A percentile compares a stretch with the other conserved stretches of the same genome.
phyloP scores from a whole-genome alignment of 2,113 vertebrate genomes.

The Bufo bufo region DNA sequence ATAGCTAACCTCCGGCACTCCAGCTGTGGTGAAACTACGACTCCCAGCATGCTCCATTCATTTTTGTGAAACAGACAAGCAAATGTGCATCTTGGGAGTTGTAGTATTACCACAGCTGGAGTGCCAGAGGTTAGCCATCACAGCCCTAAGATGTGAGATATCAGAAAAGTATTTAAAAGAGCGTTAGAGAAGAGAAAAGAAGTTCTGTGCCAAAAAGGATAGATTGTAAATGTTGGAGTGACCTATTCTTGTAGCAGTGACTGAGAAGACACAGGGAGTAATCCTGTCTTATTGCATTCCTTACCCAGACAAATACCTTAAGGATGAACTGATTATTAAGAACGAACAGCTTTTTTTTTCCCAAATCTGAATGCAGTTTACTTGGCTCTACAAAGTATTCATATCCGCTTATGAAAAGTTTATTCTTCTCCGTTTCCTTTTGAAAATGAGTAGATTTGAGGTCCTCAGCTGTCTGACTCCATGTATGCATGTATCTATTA shows the following conservation, averaged over 20 bases:
- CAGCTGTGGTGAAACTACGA: too few relatives aligned
- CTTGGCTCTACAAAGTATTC: slow-evolving; percentile 32
- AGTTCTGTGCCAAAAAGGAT: background rate
- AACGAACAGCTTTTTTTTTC: slow-evolving; percentile 10
- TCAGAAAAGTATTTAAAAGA: background rate
- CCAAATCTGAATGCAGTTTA: slow-evolving; percentile 24
- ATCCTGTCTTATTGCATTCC: slow-evolving; percentile 49
- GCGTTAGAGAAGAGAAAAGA: background rate
- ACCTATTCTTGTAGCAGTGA: slow-evolving; percentile 26
- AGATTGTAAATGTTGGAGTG: background rate
- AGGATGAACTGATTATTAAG: slow-evolving; percentile 48
- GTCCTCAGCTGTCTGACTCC: background rate
- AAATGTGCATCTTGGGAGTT: too few relatives aligned
- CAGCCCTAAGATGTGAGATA: background rate
- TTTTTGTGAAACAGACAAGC: too few relatives aligned
- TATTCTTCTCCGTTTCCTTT: background rate
- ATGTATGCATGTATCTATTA: slow-evolving; percentile 14
- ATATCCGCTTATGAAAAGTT: slow-evolving; percentile 25
- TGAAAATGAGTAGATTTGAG: background rate
- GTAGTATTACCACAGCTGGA: too few relatives aligned
- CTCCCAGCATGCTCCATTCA: too few relatives aligned
- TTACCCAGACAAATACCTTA: slow-evolving; percentile 37
- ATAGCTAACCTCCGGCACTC: too few relatives aligned
- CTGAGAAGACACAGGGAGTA: background rate
- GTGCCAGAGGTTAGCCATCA: too few relatives aligned